Conservation (phyloP, 2,888 invertebrate species). For the Leptinotarsa peninsularis region DNA sequence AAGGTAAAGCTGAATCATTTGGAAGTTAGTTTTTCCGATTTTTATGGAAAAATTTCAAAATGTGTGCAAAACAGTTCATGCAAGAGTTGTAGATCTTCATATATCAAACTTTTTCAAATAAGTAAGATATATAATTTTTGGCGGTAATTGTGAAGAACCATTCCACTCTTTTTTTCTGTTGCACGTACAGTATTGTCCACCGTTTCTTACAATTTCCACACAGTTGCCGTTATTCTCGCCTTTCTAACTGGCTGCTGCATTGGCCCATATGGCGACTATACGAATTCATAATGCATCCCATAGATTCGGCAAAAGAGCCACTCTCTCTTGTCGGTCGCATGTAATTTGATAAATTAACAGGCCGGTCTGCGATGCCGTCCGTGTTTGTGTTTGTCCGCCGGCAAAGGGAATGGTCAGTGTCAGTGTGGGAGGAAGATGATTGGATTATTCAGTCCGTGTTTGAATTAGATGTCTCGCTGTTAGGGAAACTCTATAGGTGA, state of each 20-base stretch:
- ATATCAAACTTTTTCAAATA: too few relatives aligned
- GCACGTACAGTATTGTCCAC: too few relatives aligned
- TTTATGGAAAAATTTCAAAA: too few relatives aligned
- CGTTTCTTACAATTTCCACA: background rate
- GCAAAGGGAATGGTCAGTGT: slow-evolving; percentile 21
- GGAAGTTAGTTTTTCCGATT: too few relatives aligned
- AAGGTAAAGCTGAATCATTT: too few relatives aligned
- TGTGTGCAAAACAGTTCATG: too few relatives aligned
- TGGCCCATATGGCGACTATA: background rate
- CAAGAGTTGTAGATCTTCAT: too few relatives aligned
- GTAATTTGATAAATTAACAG: slow-evolving; percentile 28
- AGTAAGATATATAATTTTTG: too few relatives aligned
- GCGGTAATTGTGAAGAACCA: too few relatives aligned
- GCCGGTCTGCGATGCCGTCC: slow-evolving; percentile 12
- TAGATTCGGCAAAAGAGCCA: background rate
- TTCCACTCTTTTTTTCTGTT: too few relatives aligned
- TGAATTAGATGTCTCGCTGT: slow-evolving; percentile 19
- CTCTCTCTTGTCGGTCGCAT: background rate
- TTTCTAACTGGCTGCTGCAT: background rate
- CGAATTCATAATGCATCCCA: background rate
- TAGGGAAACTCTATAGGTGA: slow-evolving; percentile 4
- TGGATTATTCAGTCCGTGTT: slow-evolving; percentile 28
- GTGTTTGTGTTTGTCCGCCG: slow-evolving; percentile 16
- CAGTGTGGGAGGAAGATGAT: slow-evolving; percentile 19
- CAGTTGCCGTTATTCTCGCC: background rate